phyloP scores from a whole-genome alignment of 2,797 vertebrate species.

The Centropyge bicolor region DNA sequence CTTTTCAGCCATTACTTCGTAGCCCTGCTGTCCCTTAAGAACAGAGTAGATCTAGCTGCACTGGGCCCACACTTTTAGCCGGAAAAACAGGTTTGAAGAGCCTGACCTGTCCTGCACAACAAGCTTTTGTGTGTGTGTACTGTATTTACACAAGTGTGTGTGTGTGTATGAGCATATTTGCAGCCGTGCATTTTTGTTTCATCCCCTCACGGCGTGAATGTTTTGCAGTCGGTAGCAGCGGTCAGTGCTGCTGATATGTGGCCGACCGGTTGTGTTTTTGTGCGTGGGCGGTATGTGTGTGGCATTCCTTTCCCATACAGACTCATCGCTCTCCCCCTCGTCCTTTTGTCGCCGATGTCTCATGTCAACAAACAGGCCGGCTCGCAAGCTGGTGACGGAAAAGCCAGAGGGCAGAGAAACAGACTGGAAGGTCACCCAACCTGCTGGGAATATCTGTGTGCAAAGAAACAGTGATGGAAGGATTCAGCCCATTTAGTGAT shows the following conservation, averaged over 20 bases:
- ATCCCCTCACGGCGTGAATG: slow-evolving; percentile 17
- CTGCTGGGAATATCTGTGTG: slow-evolving; percentile 14
- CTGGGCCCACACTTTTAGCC: slow-evolving; percentile 6
- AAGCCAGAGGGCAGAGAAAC: slow-evolving; percentile 48
- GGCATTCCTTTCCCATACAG: slow-evolving; percentile 75
- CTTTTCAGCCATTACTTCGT: neutral
- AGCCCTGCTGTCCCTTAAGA: neutral
- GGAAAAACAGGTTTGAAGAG: slow-evolving; percentile 54
- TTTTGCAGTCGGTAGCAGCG: slow-evolving; percentile 34
- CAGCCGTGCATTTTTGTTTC: slow-evolving; percentile 32
- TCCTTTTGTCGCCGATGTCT: slow-evolving; percentile 67
- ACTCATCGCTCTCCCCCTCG: slow-evolving; percentile 32
- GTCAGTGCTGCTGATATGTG: slow-evolving; percentile 26
- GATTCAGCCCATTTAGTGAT: neutral
- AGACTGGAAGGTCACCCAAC: slow-evolving; percentile 33
- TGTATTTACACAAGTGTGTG: neutral
- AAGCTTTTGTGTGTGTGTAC: slow-evolving; percentile 20
- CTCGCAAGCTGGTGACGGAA: slow-evolving; percentile 42
- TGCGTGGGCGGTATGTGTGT: slow-evolving; percentile 52
- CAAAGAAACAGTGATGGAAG: fast-evolving
- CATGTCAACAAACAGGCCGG: slow-evolving; percentile 72
- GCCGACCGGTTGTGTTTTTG: slow-evolving; percentile 38
- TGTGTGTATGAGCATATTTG: slow-evolving; percentile 18
- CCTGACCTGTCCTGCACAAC: slow-evolving; percentile 46
- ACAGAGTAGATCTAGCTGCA: slow-evolving; percentile 8